A percentile compares a stretch with the other conserved stretches of the same genome.
Conservation (phyloP, 1,140 invertebrate genomes). For the Mycetomoellerius zeteki region DNA sequence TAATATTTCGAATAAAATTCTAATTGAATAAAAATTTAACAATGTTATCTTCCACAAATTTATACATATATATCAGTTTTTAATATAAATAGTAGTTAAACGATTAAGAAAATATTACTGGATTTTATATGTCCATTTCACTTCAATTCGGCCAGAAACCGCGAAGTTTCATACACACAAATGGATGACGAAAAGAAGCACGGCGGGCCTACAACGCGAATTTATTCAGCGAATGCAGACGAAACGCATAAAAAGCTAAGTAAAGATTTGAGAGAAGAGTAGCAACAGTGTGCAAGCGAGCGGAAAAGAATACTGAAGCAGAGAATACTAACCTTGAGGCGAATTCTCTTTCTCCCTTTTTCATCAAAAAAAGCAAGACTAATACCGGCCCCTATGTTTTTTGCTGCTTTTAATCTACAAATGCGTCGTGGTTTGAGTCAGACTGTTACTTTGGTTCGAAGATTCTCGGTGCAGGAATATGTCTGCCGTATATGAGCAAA, state of each 20-base stretch:
- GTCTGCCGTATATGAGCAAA: not conserved
- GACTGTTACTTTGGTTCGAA: not conserved
- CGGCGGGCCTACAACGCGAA: conserved; percentile 7
- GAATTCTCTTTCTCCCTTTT: conserved; percentile 4
- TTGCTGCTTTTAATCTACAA: conserved; percentile 61
- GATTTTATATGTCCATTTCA: not conserved
- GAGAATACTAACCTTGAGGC: conserved; percentile 39
- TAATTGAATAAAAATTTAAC: not conserved
- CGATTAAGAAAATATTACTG: not conserved
- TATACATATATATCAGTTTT: too few relatives aligned
- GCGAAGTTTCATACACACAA: not conserved
- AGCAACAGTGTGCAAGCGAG: not conserved
- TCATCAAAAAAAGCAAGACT: conserved; percentile 24
- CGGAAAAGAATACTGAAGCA: conserved; percentile 37
- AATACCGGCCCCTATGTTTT: conserved; percentile 27
- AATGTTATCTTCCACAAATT: too few relatives aligned
- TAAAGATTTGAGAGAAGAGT: conserved; percentile 30
- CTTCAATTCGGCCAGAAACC: not conserved
- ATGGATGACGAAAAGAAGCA: conserved; percentile 28
- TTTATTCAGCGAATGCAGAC: conserved; percentile 35
- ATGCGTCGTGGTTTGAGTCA: conserved; percentile 40
- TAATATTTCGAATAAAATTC: not conserved
- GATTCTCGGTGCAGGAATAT: not conserved
- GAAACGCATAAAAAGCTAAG: conserved; percentile 25
- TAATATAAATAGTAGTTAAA: not conserved